These are phyloP conservation scores for Apeira syringaria DNA, from an alignment of 2,888 invertebrate species.

Conservation along the genomic window DNA sequence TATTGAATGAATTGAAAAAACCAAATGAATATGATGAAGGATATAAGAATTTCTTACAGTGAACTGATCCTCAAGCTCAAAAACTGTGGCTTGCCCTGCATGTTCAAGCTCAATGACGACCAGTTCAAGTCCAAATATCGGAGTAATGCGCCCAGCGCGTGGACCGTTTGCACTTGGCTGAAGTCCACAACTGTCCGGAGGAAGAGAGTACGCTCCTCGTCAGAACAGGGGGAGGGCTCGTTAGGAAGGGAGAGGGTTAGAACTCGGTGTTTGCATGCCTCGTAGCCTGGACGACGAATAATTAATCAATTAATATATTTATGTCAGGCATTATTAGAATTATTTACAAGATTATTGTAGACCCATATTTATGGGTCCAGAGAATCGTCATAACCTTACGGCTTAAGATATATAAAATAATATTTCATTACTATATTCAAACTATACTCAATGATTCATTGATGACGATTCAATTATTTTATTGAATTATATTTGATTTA, in stretches of 20 bases:
- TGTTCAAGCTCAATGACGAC: slow-evolving; percentile 75
- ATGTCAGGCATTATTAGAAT: too few relatives aligned
- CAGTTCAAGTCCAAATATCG: slow-evolving; percentile 88
- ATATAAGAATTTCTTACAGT: slow-evolving; percentile 73
- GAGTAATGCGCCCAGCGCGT: slow-evolving; percentile 88
- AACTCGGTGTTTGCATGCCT: slow-evolving; percentile 82
- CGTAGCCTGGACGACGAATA: slow-evolving; percentile 82
- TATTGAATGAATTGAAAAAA: too few relatives aligned
- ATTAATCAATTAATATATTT: too few relatives aligned
- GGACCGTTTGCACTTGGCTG: slow-evolving; percentile 84
- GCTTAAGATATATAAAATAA: too few relatives aligned
- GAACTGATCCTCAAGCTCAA: slow-evolving; percentile 83
- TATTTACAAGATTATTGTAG: too few relatives aligned
- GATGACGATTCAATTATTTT: too few relatives aligned
- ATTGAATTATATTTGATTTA: too few relatives aligned
- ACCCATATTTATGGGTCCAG: too few relatives aligned
- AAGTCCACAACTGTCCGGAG: slow-evolving; percentile 86
- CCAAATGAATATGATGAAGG: too few relatives aligned
- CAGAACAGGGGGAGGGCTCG: slow-evolving; percentile 77
- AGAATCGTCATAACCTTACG: too few relatives aligned
- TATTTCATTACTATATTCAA: too few relatives aligned
- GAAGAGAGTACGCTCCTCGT: slow-evolving; percentile 81
- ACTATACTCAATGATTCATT: too few relatives aligned
- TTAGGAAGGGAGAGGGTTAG: slow-evolving; percentile 78
- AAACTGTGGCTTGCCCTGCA: slow-evolving; percentile 74